Evolutionary conservation across 2,888 invertebrate species (phyloP).

Genomic region (Phaedon cochleariae): DNA sequence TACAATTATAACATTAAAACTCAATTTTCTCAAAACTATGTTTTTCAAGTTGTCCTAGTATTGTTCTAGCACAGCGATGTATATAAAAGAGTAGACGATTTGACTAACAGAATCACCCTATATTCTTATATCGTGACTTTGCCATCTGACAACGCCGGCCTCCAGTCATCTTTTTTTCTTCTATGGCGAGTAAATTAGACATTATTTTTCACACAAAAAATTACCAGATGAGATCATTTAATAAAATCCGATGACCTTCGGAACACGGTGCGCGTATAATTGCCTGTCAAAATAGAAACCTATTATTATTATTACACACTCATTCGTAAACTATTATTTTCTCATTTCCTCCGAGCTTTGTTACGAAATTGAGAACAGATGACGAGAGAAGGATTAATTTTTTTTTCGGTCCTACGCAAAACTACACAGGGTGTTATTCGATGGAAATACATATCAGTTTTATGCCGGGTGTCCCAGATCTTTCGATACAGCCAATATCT

Average conservation of each 20-base stretch:
- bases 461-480: too few species aligned
- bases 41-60: too few species aligned
- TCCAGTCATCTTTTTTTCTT: slow-evolving; percentile 9
- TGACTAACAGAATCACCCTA: background rate
- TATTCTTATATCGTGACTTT: background rate
- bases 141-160: background rate
- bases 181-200: background rate
- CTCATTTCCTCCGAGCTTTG: slow-evolving; percentile 12
- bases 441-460: background rate
- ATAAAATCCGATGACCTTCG: slow-evolving; percentile 7
- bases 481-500: too few species aligned
- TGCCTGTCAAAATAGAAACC: slow-evolving; percentile 15
- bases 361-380: slow-evolving; percentile 19
- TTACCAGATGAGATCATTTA: slow-evolving; percentile 9
- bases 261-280: background rate
- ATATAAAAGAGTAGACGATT: too few species aligned
- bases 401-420: background rate
- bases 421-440: background rate
- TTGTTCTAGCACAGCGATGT: too few species aligned
- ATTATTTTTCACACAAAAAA: background rate
- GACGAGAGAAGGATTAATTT: background rate
- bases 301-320: slow-evolving; percentile 17
- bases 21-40: too few species aligned
- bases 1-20: too few species aligned
- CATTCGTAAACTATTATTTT: slow-evolving; percentile 20